phyloP scores from a whole-genome alignment of 2,797 vertebrate species.

The Hemitrygon akajei region DNA sequence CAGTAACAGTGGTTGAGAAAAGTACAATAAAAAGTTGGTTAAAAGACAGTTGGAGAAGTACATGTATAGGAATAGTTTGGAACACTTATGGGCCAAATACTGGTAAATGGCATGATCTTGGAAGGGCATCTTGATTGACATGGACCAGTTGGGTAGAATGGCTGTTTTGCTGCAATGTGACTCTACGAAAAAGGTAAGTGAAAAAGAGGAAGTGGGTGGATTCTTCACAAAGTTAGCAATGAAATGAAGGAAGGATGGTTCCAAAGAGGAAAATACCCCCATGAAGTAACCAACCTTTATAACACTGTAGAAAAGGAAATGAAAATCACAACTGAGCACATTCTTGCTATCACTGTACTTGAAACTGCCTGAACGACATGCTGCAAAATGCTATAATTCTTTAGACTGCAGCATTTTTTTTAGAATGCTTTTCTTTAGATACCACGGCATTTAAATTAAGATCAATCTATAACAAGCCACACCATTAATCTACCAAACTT shows the following conservation, averaged over 20 bases:
- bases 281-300: neutral
- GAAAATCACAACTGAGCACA: neutral
- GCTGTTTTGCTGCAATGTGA: too few species aligned
- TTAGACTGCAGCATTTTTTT: too few species aligned
- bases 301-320: neutral
- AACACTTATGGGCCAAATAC: too few species aligned
- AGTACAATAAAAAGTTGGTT: too few species aligned
- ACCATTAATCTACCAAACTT: neutral
- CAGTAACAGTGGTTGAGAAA: too few species aligned
- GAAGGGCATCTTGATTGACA: neutral
- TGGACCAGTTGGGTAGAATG: too few species aligned
- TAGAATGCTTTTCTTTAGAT: neutral
- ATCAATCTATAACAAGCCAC: neutral
- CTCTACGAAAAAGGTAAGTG: neutral
- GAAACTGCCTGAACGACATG: neutral
- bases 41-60: too few species aligned
- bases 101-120: too few species aligned
- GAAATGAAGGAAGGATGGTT: neutral
- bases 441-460: neutral
- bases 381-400: neutral
- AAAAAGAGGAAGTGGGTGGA: neutral
- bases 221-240: neutral
- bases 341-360: neutral
- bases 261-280: neutral
- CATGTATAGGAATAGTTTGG: too few species aligned